Evolutionary conservation across 2,113 vertebrate species (phyloP).

Genomic region (Manacus vitellinus): DNA sequence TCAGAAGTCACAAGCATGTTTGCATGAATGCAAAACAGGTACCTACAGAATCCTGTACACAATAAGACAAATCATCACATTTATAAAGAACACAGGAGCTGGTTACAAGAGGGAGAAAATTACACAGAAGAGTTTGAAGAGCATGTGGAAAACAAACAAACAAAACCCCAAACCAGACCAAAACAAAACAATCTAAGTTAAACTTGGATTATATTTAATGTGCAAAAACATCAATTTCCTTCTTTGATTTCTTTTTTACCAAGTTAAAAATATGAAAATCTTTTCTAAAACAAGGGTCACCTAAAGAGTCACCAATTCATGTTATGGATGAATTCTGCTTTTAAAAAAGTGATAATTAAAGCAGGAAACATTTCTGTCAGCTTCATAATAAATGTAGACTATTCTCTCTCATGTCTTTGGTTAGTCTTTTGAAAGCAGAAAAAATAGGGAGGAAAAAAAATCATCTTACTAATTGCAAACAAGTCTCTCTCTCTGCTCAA

Average conservation of each 20-base stretch:
- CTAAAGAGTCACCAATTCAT: background rate
- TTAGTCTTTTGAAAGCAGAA: background rate
- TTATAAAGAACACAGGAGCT: background rate
- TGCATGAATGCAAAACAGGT: background rate
- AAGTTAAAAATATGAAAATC: background rate
- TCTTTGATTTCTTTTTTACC: background rate
- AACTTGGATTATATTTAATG: background rate
- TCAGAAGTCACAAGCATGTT: background rate
- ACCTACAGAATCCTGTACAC: background rate
- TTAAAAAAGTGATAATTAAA: background rate
- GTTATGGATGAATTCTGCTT: background rate
- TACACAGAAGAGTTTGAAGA: background rate
- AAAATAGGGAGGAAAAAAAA: background rate
- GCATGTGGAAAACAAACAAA: background rate
- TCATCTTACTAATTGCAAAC: background rate
- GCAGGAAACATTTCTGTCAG: background rate
- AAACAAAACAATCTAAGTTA: background rate
- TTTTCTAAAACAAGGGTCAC: background rate
- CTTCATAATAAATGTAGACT: background rate
- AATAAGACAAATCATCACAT: background rate
- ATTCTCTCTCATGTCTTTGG: background rate
- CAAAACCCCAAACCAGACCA: background rate
- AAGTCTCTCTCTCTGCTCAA: slow-evolving; percentile 25
- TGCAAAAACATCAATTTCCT: background rate
- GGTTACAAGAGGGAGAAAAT: background rate